Base-by-base conservation (phyloP, 2,797 vertebrate species). In the Pelodytes ibericus region DNA sequence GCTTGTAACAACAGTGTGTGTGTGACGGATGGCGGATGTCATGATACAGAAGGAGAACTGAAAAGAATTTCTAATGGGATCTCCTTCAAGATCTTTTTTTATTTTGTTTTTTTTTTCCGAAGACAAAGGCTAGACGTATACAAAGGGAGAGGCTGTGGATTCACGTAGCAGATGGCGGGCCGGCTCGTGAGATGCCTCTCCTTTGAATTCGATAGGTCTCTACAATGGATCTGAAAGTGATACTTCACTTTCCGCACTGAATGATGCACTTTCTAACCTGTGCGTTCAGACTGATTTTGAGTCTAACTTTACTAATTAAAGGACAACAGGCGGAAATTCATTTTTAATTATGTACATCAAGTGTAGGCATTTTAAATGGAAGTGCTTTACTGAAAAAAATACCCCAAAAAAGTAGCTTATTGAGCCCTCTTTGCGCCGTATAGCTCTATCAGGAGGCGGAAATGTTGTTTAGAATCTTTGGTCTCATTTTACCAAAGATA, bases 121-220 rank as follows among this genome's bases (percentile, higher is more conserved):
- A 18, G 22, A 62, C n/a, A 49, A 51, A 22, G 27, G 60, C 4
- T 33, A 33, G 39, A n/a, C 51, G 13, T 36, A 11, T 18, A 18
- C 27, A 20, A 72, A 47, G 33, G 41, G 8, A 47, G n/a, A 53
- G 49, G 49, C n/a, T 24, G 22, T 13, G 7, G 24, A 29, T 16
- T 31, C 39, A 25, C 16, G 15, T 15, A 62, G 58, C 70, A 72
- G 70, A 62, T 62, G 70, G 70, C 59, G 51, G 59, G 58, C 26
- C 20, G 29, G 29, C n/a, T 72, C 36, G 15, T 49, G 27, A 47
- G 41, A 15, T 36, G n/a, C 29, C 27, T 26, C n/a, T 51, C 5
- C 20, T 53, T 53, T 53, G 49, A 53, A 44, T 44, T 13, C 13
- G 41, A 44, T 44, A 44, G 24, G n/a, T 24, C 20, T 22, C 41